Evolutionary conservation across 92 coral and sea anemone genomes (phyloP).

Genomic region (Heteractis magnifica): DNA sequence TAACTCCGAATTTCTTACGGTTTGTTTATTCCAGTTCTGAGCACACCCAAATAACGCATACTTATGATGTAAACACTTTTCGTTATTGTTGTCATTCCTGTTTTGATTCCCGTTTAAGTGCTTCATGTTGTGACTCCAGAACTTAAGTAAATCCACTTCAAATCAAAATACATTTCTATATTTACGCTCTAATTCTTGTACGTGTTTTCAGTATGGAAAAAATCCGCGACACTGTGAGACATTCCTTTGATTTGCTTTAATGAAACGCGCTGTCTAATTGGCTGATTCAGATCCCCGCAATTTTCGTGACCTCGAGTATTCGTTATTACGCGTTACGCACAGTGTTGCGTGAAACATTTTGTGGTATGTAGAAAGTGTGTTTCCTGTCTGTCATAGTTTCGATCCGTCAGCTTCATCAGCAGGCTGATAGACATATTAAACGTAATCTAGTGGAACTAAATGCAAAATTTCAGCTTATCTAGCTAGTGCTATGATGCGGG

Average conservation of each 20-base stretch:
- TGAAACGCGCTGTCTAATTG: constrained; percentile 10
- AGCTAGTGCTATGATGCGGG: too few species aligned
- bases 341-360: background rate
- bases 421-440: too few species aligned
- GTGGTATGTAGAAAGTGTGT: background rate
- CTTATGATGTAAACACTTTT: background rate
- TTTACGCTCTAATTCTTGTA: background rate
- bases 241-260: constrained; percentile 17
- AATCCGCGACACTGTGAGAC: background rate
- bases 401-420: too few species aligned
- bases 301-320: background rate
- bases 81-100: background rate
- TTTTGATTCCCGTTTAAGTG: background rate
- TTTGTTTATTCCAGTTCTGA: background rate
- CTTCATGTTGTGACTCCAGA: background rate
- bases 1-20: background rate
- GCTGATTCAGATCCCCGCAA: background rate
- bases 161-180: background rate
- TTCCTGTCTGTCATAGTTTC: background rate
- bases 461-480: too few species aligned
- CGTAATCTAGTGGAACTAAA: too few species aligned
- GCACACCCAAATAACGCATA: background rate
- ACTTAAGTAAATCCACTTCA: background rate
- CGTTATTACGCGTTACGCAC: background rate
- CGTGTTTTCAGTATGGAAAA: background rate